Evolutionary conservation across 2,113 vertebrate species (phyloP), one percentile per base, ranked within the genome.

Genomic region (Natator depressus): DNA sequence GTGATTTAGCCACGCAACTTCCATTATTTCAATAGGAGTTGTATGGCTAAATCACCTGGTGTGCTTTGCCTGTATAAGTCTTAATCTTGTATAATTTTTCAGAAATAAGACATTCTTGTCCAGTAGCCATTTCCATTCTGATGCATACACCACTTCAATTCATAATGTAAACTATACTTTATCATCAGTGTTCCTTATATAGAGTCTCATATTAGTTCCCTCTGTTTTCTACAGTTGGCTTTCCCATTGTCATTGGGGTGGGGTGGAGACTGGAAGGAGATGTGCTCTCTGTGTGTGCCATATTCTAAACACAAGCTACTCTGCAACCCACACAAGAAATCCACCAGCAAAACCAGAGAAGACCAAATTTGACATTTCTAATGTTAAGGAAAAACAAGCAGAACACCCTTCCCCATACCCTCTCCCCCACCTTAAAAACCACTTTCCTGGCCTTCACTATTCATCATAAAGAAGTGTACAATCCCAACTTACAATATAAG

Each of bases 291-390:
- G 57, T 62, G 8, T 38, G 65, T 20, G 65, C 65, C 65, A 38
- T 20, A 72, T n/a, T 72, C 57, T 88, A 88, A 96, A 80, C 55
- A 25, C 72, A 93, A 95, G 89, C 88, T 95, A 49, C 78, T 92
- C 80, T 81, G 82, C 47, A 47, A 84, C 75, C 54, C 87, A 93
- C 83, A 95, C 90, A 95, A 91, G 93, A 95, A 90, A 96, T 82
- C 31, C 11, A 79, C 27, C 24, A 59, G 95, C 89, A 92, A 93
- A 57, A 47, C 72, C 93, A 88, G 10, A 49, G 83, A 49, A 95
- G 96, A 96, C 90, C 87, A 94, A 96, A 89, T 65, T 69, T 81
- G 95, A 87, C 84, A 96, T 95, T 96, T 95, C 91, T 92, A 87
- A 91, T 90, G 42, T 27, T 38, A 20, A 13, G 25, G 20, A 47